Evolutionary conservation across 2,797 vertebrate genomes (phyloP).

Genomic region (Sus cebifrons): DNA sequence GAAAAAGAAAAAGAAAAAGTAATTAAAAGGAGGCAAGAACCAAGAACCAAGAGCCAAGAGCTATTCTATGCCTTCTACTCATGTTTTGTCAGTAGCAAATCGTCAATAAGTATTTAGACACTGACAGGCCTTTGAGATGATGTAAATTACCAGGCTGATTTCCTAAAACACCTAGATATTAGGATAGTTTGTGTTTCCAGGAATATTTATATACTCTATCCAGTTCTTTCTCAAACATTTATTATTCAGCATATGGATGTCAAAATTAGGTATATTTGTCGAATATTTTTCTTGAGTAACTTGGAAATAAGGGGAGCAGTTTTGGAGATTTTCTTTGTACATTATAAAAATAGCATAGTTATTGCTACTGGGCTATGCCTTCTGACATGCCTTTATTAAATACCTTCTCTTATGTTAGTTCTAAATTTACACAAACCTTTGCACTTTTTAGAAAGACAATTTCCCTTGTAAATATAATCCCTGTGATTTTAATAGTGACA

Average conservation of each 20-base stretch:
- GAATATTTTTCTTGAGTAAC: slow-evolving; percentile 42
- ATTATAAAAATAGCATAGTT: not conserved
- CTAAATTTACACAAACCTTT: slow-evolving; percentile 4
- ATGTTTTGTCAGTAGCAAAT: not conserved
- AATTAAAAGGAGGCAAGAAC: not conserved
- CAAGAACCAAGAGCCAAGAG: not conserved
- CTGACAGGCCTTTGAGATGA: not conserved
- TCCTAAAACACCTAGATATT: not conserved
- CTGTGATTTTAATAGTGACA: not conserved
- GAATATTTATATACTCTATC: slow-evolving; percentile 24
- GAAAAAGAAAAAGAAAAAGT: not conserved
- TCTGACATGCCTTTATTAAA: not conserved
- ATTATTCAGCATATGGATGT: slow-evolving; percentile 31
- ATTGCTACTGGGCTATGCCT: not conserved
- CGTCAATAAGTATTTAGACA: not conserved
- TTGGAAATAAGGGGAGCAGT: not conserved
- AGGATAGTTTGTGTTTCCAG: slow-evolving; percentile 25
- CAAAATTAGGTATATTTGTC: not conserved
- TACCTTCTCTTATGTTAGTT: slow-evolving; percentile 16
- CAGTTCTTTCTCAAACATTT: slow-evolving; percentile 26
- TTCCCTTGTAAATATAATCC: not conserved
- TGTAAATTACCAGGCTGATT: not conserved
- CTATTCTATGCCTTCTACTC: not conserved
- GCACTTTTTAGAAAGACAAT: not conserved
- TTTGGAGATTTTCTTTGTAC: slow-evolving; percentile 24